Base-by-base conservation (phyloP, 2,797 vertebrate genomes). In the Melopsittacus undulatus region DNA sequence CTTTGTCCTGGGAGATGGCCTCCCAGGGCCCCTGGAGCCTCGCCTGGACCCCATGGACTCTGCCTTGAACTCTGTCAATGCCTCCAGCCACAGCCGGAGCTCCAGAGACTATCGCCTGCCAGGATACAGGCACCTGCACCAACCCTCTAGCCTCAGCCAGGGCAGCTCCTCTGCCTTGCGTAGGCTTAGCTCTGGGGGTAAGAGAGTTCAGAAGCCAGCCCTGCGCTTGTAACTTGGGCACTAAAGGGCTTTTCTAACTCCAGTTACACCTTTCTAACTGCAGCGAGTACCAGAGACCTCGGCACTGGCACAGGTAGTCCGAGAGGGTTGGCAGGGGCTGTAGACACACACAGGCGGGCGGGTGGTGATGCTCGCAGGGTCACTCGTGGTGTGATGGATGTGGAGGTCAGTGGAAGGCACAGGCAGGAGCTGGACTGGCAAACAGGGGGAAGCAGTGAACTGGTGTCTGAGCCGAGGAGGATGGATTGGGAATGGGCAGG, bases 21-120 rank as follows among this genome's bases (percentile, higher is more conserved):
- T 98, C 34, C 96, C 97, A 17, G 90, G 97, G 40, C 94, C 97
- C 78, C 84, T 98, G 73, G 98, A 99, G 95, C 98, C 98, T 97
- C 97, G 97, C 69, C 94, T 98, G 89, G 97, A 98, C 91, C 97
- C 97, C 85, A 98, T 98, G 96, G 98, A 98, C 95, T 98, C 98
- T 81, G 98, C 98, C 83, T 97, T 98, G 86, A 98, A 98, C 68
- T 97, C 98, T 40, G 98, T 98, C 94, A 98, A 97, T 38, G 92
- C 98, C 3, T 97, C 97, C 95, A 98, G 96, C 94, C 97, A 98
- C 91, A 96, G 97, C 96, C 96, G 97, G 95, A 96, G 95, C 83
- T 97, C 97, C 94, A 97, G 96, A 94, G 98, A 98, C 91, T 98
- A 95, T 96, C 97, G 96, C 59, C 89, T 97, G 91, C 96, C 96